phyloP scores from a whole-genome alignment of 2,113 vertebrate species.

The Callocephalon fimbriatum region DNA sequence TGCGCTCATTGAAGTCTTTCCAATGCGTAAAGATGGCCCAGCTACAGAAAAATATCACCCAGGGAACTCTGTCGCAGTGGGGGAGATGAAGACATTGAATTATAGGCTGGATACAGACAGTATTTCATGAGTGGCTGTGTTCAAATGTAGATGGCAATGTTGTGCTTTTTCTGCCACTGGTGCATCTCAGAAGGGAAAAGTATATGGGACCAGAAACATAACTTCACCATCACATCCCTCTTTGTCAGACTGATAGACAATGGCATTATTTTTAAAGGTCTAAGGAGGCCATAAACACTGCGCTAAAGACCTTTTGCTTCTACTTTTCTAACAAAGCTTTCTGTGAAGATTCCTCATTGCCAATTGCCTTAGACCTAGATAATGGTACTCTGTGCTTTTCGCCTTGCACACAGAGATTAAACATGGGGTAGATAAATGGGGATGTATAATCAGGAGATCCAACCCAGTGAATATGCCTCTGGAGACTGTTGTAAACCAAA shows the following conservation, averaged over 20 bases:
- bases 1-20: slow-evolving; percentile 1
- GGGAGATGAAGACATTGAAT: neutral
- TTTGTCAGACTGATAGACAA: neutral
- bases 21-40: neutral
- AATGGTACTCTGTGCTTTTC: neutral
- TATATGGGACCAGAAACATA: neutral
- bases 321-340: neutral
- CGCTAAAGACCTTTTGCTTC: neutral
- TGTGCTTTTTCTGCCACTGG: neutral
- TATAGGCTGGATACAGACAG: neutral
- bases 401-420: neutral
- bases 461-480: neutral
- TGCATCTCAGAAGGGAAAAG: neutral
- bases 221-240: neutral
- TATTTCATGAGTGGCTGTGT: neutral
- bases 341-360: neutral
- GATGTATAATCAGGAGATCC: neutral
- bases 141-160: slow-evolving; percentile 44
- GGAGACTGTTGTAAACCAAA: neutral
- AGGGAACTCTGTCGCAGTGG: neutral
- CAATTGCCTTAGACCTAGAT: neutral
- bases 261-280: neutral
- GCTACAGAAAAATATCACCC: neutral
- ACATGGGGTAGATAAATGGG: accelerated
- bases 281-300: neutral